Conservation (phyloP, 1,140 invertebrate species). For the Hyles euphorbiae region DNA sequence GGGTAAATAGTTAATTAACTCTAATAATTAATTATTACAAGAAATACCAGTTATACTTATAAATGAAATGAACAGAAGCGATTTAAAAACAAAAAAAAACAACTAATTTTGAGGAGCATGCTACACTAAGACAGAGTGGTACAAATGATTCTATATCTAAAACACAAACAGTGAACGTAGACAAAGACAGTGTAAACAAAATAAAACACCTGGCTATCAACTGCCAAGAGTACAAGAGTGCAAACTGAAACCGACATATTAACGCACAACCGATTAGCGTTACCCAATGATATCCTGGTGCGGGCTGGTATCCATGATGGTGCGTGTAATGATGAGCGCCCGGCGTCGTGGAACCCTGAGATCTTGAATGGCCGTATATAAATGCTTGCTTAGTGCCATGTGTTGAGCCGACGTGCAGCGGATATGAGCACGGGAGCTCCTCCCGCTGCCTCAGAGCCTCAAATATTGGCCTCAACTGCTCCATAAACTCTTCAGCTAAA, state of each 20-base stretch:
- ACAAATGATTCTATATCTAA: slow-evolving; percentile 10
- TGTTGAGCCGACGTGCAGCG: slow-evolving; percentile 85
- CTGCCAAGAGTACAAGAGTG: slow-evolving; percentile 26
- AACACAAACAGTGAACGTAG: slow-evolving; percentile 19
- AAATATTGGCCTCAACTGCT: slow-evolving; percentile 94
- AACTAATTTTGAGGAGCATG: not conserved
- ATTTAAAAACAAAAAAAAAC: not conserved
- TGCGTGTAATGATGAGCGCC: slow-evolving; percentile 67
- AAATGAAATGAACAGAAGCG: slow-evolving; percentile 4
- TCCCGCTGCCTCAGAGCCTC: slow-evolving; percentile 91
- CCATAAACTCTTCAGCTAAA: slow-evolving; percentile 94
- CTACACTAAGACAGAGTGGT: slow-evolving; percentile 1
- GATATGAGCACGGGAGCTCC: slow-evolving; percentile 90
- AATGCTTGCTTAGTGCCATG: slow-evolving; percentile 76
- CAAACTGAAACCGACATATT: slow-evolving; percentile 37
- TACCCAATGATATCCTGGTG: slow-evolving; percentile 73
- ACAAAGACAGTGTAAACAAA: slow-evolving; percentile 22
- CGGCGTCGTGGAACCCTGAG: slow-evolving; percentile 67
- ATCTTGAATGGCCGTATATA: slow-evolving; percentile 74
- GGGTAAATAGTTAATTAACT: not conserved
- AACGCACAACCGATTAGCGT: slow-evolving; percentile 59
- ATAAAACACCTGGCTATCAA: slow-evolving; percentile 33
- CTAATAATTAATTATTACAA: not conserved
- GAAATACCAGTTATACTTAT: not conserved
- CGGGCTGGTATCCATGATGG: slow-evolving; percentile 68